These are phyloP conservation scores for Neoitamus cyanurus DNA, from an alignment of 2,888 invertebrate genomes.

Conservation along the genomic window DNA sequence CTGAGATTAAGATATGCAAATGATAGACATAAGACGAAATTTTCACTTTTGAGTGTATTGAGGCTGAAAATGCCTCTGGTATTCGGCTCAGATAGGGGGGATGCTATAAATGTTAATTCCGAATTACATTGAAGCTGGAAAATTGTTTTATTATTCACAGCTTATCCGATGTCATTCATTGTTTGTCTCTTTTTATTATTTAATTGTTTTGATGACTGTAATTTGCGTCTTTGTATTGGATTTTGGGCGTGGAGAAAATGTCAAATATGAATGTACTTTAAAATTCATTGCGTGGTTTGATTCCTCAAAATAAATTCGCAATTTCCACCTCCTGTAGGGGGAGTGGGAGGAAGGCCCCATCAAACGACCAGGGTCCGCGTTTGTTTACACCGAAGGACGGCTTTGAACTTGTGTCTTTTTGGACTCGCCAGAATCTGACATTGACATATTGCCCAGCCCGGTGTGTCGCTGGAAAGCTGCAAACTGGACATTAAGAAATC, in stretches of 20 bases:
- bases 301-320: no score
- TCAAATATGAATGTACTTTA: background rate
- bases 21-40: background rate
- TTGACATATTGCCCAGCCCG: no score
- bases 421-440: no score
- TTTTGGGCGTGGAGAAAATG: background rate
- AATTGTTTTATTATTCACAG: background rate
- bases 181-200: background rate
- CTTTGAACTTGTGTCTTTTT: no score
- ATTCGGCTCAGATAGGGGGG: background rate
- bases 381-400: no score
- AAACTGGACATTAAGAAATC: no score
- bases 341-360: no score
- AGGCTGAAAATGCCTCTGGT: background rate
- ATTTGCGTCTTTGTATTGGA: background rate
- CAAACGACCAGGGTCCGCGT: no score
- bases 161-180: background rate
- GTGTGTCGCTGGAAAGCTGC: no score
- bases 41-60: background rate
- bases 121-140: background rate
- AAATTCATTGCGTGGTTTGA: no score
- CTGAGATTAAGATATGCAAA: constrained; percentile 34
- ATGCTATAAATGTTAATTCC: background rate
- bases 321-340: no score
- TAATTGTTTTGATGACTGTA: background rate